phyloP scores from a whole-genome alignment of 2,113 vertebrate genomes.

The Tor tambroides region DNA sequence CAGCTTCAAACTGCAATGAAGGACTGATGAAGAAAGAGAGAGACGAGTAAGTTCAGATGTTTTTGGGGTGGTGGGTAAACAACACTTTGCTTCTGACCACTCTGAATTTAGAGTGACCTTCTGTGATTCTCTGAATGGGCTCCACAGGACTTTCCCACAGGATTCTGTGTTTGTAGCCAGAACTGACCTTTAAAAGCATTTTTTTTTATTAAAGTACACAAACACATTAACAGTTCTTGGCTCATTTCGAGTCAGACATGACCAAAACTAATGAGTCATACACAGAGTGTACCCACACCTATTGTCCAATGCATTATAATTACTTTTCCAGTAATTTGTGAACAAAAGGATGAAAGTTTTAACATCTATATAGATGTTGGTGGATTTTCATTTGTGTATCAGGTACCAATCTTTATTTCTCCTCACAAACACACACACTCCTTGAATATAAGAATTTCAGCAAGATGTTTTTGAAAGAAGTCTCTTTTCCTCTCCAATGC shows the following conservation, averaged over 20 bases:
- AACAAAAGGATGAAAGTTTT: background rate
- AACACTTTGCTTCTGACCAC: background rate
- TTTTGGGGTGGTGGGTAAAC: background rate
- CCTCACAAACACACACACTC: background rate
- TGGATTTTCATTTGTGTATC: background rate
- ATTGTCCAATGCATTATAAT: background rate
- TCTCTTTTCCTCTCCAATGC: no score
- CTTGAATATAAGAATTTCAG: no score
- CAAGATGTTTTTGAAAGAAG: no score
- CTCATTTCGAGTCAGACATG: no score
- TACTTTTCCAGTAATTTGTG: no score
- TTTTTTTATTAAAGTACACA: background rate
- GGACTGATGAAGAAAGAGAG: constrained; percentile 76
- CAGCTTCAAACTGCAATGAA: constrained; percentile 98
- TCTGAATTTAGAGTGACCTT: background rate
- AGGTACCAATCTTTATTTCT: background rate
- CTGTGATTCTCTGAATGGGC: background rate
- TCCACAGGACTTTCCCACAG: constrained; percentile 3
- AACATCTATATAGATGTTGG: background rate
- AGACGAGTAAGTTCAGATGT: background rate
- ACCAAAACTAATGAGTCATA: background rate
- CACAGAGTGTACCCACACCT: background rate
- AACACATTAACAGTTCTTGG: background rate
- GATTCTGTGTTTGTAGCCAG: background rate
- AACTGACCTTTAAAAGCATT: background rate